A percentile compares a stretch with the other conserved stretches of the same genome.
Evolutionary conservation across 1,140 invertebrate genomes (phyloP).

Genomic region (Drosophila oshimai): DNA sequence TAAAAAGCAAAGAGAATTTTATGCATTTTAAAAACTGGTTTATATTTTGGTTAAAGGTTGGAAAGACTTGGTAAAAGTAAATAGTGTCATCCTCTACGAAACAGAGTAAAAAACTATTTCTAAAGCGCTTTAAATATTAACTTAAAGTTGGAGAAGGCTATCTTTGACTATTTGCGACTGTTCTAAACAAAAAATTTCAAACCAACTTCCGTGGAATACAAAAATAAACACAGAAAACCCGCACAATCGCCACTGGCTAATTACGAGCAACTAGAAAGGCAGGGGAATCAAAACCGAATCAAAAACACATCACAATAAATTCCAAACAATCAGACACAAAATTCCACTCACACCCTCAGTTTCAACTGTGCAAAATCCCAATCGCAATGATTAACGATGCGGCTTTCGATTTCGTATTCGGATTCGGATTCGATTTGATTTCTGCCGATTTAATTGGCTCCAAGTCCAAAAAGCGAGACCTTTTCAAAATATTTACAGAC

Average conservation of each 20-base stretch:
- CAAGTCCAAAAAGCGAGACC: no score
- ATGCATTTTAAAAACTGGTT: no score
- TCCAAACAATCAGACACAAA: slow-evolving; percentile 39
- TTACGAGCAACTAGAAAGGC: slow-evolving; percentile 13
- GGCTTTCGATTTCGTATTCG: slow-evolving; percentile 22
- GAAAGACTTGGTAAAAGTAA: no score
- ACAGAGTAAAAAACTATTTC: no score
- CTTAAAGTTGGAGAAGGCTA: no score
- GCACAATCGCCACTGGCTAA: neutral
- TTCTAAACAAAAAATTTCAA: no score
- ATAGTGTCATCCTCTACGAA: no score
- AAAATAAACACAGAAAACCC: neutral
- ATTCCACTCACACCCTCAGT: neutral
- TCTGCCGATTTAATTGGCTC: slow-evolving; percentile 8
- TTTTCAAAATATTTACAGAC: slow-evolving; percentile 73
- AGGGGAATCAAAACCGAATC: slow-evolving; percentile 37
- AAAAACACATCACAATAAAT: slow-evolving; percentile 51
- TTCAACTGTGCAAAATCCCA: slow-evolving; percentile 37
- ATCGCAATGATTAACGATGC: slow-evolving; percentile 65
- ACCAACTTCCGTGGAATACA: no score
- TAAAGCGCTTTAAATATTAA: no score
- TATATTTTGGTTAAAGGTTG: no score
- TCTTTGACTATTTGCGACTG: no score
- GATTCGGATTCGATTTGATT: slow-evolving; percentile 10
- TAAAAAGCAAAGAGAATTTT: no score